Evolutionary conservation across 1,140 invertebrate species (phyloP).

Genomic region (Pachypeltis micranthus): DNA sequence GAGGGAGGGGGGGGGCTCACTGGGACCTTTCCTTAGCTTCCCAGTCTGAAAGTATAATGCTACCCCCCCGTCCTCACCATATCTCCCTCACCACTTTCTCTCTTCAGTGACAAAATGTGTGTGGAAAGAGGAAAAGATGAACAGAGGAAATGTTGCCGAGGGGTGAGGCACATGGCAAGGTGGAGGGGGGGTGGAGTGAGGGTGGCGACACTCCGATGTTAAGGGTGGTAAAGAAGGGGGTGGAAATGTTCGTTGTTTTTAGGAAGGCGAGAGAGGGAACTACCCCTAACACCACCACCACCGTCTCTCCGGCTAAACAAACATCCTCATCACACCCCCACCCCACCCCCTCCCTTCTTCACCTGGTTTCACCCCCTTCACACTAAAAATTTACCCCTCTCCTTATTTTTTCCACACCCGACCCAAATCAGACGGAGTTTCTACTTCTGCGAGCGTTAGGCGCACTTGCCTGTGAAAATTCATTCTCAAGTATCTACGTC

Average conservation of each 20-base stretch:
- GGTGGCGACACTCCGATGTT: too few species aligned
- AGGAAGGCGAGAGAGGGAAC: not conserved
- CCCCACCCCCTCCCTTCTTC: not conserved
- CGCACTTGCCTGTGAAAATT: too few species aligned
- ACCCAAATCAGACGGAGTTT: too few species aligned
- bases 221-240: too few species aligned
- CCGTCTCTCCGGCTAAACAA: not conserved
- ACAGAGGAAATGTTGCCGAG: not conserved
- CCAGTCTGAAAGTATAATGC: slow-evolving; percentile 11
- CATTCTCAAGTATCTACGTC: too few species aligned
- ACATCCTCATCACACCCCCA: not conserved
- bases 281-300: not conserved
- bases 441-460: too few species aligned
- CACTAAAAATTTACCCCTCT: not conserved
- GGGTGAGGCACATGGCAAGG: too few species aligned
- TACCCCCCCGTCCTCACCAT: not conserved
- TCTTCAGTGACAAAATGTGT: not conserved
- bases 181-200: too few species aligned
- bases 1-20: not conserved
- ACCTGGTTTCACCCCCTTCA: not conserved
- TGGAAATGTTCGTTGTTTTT: not conserved
- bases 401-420: too few species aligned
- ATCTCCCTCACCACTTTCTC: not conserved
- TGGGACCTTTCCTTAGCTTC: slow-evolving; percentile 5
- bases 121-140: not conserved